These are phyloP conservation scores for Apis mellifera DNA, from an alignment of 1,140 invertebrate species.

Conservation along the genomic window Amel_HAv3.1 CM009936.2:12403001-12403500, in stretches of 20 bases:
- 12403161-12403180: constrained; percentile 48
- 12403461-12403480: background rate
- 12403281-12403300: constrained; percentile 65
- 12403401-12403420: constrained; percentile 39
- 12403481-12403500: background rate
- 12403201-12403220: background rate
- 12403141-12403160: constrained; percentile 42
- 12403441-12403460: background rate
- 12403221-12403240: constrained; percentile 53
- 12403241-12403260: constrained; percentile 60
- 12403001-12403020: background rate
- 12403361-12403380: constrained; percentile 65
- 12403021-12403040: background rate
- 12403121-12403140: constrained; percentile 72
- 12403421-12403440: constrained; percentile 20
- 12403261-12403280: constrained; percentile 68
- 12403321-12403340: constrained; percentile 63
- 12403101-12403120: constrained; percentile 63
- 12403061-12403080: background rate
- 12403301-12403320: constrained; percentile 55
- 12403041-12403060: constrained; percentile 46
- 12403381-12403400: constrained; percentile 47
- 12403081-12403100: background rate
- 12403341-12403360: constrained; percentile 54
- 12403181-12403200: constrained; percentile 57